Percentiles rank a stretch among this genome's conserved stretches.
Evolutionary conservation across 1,140 invertebrate species (phyloP).

Genomic region (Chymomyza costata): DNA sequence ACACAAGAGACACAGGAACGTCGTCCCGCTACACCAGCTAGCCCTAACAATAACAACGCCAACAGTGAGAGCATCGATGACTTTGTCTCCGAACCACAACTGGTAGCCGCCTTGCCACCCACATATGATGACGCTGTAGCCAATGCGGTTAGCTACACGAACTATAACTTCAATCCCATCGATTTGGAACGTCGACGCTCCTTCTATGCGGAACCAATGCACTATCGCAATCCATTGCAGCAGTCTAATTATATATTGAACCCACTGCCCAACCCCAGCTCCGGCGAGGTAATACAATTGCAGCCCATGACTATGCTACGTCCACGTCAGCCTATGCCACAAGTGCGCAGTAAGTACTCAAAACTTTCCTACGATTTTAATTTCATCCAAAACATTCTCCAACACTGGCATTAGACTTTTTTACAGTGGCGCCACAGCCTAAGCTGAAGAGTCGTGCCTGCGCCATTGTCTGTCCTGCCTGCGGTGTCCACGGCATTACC

Average conservation of each 20-base stretch:
- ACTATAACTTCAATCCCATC: background rate
- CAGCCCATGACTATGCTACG: background rate
- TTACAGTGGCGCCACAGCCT: conserved; percentile 23
- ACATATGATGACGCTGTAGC: conserved; percentile 36
- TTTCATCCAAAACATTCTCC: too few species aligned
- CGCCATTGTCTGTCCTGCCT: conserved; percentile 43
- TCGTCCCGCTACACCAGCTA: background rate
- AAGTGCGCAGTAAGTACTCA: conserved; percentile 26
- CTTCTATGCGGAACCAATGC: conserved; percentile 20
- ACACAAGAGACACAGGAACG: background rate
- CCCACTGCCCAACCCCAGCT: background rate
- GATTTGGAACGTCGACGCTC: conserved; percentile 9
- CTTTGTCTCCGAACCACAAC: background rate
- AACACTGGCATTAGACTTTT: too few species aligned
- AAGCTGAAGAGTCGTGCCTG: conserved; percentile 12
- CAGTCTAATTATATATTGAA: background rate
- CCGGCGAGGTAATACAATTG: background rate
- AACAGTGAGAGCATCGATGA: background rate
- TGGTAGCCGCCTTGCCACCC: conserved; percentile 13
- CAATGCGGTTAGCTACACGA: background rate
- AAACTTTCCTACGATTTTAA: too few species aligned
- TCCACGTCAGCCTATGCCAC: background rate
- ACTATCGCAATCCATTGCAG: conserved; percentile 2
- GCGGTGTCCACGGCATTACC: conserved; percentile 29
- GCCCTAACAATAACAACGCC: conserved; percentile 1